Base-by-base conservation (phyloP, 2,113 vertebrate genomes). In the Sturnus vulgaris region DNA sequence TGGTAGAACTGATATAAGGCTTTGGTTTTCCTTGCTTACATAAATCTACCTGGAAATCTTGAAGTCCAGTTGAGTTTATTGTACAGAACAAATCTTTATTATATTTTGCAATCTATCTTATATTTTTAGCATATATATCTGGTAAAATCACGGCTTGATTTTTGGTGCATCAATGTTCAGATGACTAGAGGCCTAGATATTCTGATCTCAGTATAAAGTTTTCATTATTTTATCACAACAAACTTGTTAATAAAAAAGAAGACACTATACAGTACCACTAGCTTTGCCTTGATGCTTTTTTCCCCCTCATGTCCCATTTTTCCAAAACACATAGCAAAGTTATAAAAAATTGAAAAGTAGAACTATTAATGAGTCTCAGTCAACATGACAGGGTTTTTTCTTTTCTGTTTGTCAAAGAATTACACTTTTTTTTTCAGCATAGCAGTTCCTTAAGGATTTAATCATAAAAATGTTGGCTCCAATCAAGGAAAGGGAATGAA, bases 311-410 rank as follows among this genome's bases (percentile, higher is more conserved):
- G 23, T 59, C 60, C 69, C 53, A 49, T 92, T 90, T 91, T 90
- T 53, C 61, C 46, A 31, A 76, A 93, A 78, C 53, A 69, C 55
- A 63, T 39, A 86, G 30, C 18, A 86, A 94, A 90, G 33, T 84
- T 85, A 57, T 70, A 78, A 92, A 96, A 96, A 93, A 81, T 47
- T 96, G 70, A 95, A 87, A 82, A 70, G 75, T n/a, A 82, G 73
- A 92, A 59, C 57, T 79, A 63, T 55, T 93, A 90, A 75, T 77
- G 91, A 61, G 37, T 82, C 59, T 71, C n/a, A 61, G 40, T 40
- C 70, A 75, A 35, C 16, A 11, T 49, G 60, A 71, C 1, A 5
- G 28, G 6, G 2, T 42, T 53, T 50, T 57, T 53, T 64, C 42
- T 89, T 61, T 72, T 44, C 33, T 63, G 53, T 80, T 53, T 33